Evolutionary conservation across 2,113 vertebrate species (phyloP).

Genomic region (Scortum barcoo): DNA sequence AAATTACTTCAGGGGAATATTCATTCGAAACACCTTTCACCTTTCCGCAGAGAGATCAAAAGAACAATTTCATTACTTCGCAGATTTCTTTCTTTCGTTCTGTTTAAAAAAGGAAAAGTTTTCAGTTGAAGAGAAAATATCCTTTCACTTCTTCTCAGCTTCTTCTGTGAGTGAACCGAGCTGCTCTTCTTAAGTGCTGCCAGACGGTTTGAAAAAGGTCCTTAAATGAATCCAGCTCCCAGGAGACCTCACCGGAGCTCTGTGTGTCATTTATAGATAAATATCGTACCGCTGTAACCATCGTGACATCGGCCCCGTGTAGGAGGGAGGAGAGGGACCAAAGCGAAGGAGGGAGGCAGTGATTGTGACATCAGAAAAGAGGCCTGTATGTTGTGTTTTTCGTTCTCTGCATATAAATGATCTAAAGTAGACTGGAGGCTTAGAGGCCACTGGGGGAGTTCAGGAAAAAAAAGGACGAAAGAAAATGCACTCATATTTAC

Average conservation of each 20-base stretch:
- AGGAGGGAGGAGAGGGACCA: neutral
- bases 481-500: neutral
- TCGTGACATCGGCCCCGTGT: constrained; percentile 20
- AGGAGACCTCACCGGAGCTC: constrained; percentile 23
- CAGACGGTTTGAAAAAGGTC: constrained; percentile 48
- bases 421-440: neutral
- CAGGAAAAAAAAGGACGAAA: no score
- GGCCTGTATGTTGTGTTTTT: neutral
- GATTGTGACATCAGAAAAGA: neutral
- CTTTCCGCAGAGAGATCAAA: constrained; percentile 34
- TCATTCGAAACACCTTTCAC: neutral
- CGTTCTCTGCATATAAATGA: neutral
- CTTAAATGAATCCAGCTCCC: constrained; percentile 44
- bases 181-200: constrained; percentile 18
- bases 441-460: no score
- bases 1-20: constrained; percentile 12
- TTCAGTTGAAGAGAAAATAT: constrained; percentile 6
- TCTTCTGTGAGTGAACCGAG: constrained; percentile 26
- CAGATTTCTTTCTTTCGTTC: constrained; percentile 20
- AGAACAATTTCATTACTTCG: constrained; percentile 25
- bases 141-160: neutral
- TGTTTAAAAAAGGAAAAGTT: constrained; percentile 31
- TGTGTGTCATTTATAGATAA: constrained; percentile 59
- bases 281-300: constrained; percentile 35
- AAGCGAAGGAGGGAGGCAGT: neutral